Conservation (phyloP, 1,140 invertebrate species). For the Tetramorium alpestre region DNA sequence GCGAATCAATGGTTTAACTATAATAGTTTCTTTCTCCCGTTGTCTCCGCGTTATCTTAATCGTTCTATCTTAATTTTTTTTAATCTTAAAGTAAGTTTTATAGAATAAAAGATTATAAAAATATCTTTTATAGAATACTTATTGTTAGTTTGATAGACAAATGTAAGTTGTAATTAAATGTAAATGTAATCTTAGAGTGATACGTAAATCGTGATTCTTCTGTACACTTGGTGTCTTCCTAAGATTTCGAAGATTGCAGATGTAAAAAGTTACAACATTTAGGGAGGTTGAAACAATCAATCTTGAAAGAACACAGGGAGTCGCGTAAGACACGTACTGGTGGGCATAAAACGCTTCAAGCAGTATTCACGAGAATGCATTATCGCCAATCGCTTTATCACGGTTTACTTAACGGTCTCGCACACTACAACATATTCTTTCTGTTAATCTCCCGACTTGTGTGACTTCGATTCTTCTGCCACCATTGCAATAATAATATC, state of each 20-base stretch:
- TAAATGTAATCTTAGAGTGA: background rate
- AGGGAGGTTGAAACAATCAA: background rate
- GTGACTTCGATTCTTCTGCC: background rate
- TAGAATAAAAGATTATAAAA: background rate
- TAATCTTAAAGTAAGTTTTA: constrained; percentile 36
- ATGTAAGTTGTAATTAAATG: background rate
- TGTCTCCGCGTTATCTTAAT: background rate
- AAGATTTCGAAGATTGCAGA: background rate
- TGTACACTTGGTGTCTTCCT: background rate
- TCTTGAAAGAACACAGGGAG: background rate
- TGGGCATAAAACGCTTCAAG: constrained; percentile 18
- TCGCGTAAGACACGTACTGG: background rate
- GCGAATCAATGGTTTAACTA: background rate
- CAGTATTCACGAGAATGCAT: constrained; percentile 57
- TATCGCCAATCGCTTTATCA: constrained; percentile 29
- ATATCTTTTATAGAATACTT: background rate
- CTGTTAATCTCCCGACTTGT: background rate
- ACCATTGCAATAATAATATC: background rate
- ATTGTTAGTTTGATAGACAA: background rate
- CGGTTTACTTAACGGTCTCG: constrained; percentile 14
- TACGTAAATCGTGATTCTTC: background rate
- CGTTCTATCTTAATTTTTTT: background rate
- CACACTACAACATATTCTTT: background rate
- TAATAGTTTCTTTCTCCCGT: background rate
- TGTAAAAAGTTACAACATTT: background rate